phyloP scores from a whole-genome alignment of 2,113 vertebrate species.

The Aegotheles bennettii region DNA sequence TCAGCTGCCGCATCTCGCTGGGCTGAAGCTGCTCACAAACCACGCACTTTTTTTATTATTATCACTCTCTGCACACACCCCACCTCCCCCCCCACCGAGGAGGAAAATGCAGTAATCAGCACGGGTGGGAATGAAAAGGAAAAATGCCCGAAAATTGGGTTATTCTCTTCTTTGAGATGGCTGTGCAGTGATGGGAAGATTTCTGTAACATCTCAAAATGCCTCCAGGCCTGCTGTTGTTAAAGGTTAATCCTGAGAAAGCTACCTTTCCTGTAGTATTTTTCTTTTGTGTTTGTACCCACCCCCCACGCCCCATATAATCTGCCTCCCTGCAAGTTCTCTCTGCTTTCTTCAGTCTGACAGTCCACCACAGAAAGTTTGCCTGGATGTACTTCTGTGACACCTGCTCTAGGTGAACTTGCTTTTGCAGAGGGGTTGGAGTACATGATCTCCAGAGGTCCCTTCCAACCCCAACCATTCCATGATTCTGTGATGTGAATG shows the following conservation, averaged over 20 bases:
- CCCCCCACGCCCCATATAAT: not conserved
- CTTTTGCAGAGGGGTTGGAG: too few relatives aligned
- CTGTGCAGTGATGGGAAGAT: not conserved
- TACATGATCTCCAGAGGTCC: too few relatives aligned
- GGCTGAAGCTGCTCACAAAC: not conserved
- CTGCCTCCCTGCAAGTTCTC: too few relatives aligned
- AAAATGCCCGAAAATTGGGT: not conserved
- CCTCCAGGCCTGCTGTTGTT: not conserved
- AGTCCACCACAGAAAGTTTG: not conserved
- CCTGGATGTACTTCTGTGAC: too few relatives aligned
- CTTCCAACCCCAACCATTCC: too few relatives aligned
- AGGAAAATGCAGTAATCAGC: conserved; percentile 19
- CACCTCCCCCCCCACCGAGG: not conserved
- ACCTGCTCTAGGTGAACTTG: too few relatives aligned
- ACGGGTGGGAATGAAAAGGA: not conserved
- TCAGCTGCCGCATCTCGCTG: not conserved
- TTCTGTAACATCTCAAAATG: not conserved
- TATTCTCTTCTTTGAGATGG: not conserved
- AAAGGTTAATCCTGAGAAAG: not conserved
- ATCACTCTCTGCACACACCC: too few relatives aligned
- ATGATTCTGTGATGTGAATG: too few relatives aligned
- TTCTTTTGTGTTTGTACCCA: too few relatives aligned
- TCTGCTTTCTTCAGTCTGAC: not conserved
- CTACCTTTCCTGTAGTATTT: too few relatives aligned
- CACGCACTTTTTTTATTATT: not conserved